Evolutionary conservation across 2,888 invertebrate species (phyloP).

Genomic region (Tinea semifulvella): DNA sequence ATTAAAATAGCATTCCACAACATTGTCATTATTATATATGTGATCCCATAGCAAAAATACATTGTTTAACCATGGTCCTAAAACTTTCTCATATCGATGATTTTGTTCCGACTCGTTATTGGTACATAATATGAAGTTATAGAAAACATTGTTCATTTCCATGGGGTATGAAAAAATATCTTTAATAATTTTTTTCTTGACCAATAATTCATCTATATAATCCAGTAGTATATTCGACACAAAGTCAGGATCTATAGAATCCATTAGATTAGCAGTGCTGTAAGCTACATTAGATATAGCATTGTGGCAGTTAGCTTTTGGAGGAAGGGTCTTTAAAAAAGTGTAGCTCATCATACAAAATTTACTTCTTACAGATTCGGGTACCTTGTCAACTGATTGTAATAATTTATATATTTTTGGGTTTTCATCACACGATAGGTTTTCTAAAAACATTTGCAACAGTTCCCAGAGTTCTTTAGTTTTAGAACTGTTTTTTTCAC

Average conservation of each 20-base stretch:
- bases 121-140: conserved; percentile 32
- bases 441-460: conserved; percentile 35
- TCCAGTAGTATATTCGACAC: conserved; percentile 30
- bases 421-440: conserved; percentile 37
- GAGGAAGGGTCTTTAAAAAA: conserved; percentile 29
- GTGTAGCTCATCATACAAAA: conserved; percentile 35
- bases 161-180: not conserved
- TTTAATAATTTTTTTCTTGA: not conserved
- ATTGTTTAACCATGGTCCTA: conserved; percentile 31
- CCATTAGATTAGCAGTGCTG: conserved; percentile 30
- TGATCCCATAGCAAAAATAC: conserved; percentile 29
- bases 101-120: conserved; percentile 30
- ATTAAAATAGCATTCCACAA: conserved; percentile 7
- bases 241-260: conserved; percentile 31
- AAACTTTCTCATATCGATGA: conserved; percentile 29
- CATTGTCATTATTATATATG: conserved; percentile 19
- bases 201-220: conserved; percentile 1
- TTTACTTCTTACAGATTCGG: conserved; percentile 27
- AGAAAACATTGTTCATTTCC: conserved; percentile 26
- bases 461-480: conserved; percentile 31
- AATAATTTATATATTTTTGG: conserved; percentile 34
- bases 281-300: conserved; percentile 21
- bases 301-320: conserved; percentile 22
- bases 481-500: conserved; percentile 29
- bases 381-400: conserved; percentile 26